Evolutionary conservation across 2,888 invertebrate species (phyloP).

Genomic region (Sinhomidia bicolor): DNA sequence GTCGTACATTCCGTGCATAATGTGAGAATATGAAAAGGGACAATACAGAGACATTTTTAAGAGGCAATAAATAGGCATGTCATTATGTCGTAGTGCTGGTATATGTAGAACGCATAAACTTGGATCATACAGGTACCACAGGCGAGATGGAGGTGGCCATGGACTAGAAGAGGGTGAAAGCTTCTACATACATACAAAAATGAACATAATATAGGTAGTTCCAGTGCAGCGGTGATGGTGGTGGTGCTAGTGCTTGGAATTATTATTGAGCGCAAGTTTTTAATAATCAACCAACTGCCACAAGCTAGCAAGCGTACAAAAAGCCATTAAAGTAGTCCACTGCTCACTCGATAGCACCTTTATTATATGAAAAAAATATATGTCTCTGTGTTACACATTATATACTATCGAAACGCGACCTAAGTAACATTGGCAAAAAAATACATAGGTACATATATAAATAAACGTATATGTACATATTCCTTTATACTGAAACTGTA

Average conservation of each 20-base stretch:
- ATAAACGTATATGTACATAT: background rate
- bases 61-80: conserved; percentile 8
- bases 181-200: conserved; percentile 41
- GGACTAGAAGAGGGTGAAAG: conserved; percentile 8
- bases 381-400: no score
- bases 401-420: background rate
- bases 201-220: background rate
- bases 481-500: background rate
- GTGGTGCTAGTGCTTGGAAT: background rate
- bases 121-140: conserved; percentile 6
- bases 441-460: background rate
- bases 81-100: background rate
- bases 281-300: conserved; percentile 59
- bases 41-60: conserved; percentile 6
- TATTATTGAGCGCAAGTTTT: conserved; percentile 60
- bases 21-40: background rate
- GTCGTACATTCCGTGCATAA: background rate
- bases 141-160: conserved; percentile 43
- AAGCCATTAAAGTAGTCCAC: conserved; percentile 55
- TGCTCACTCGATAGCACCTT: conserved; percentile 32
- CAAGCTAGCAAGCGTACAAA: conserved; percentile 44
- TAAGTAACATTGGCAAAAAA: background rate
- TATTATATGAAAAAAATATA: background rate
- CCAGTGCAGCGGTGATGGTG: background rate
- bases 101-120: background rate